Evolutionary conservation across 30 jellyfish, hydroid and myxozoan genomes (phyloP), one percentile per base, ranked within the genome.

Genomic region (Aurelia sp.): DNA sequence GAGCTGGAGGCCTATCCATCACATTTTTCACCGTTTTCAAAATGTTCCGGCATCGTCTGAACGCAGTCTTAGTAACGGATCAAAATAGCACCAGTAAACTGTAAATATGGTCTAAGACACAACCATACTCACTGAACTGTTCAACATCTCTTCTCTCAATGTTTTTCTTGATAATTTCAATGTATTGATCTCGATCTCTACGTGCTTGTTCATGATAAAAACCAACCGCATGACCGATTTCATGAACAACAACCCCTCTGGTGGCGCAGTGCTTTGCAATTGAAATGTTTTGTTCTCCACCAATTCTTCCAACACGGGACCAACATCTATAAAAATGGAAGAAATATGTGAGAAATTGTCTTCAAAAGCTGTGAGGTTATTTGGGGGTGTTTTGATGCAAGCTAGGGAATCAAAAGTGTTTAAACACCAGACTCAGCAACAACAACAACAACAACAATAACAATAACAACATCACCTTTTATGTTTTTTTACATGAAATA

Each of bases 161-260:
- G 91, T 94, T 94, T 5, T 84, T 33, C 31, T 73, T 84, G 71
- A 89, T 51, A 13, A 94, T 81, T 31, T 86, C 72, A 21, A 94
- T 86, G 78, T 89, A 94, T 27, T 61, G 48, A 53, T 94, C 97
- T 30, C 99, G 78, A 55, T 94, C 99, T 64, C 99, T 66, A 48
- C 99, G 83, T 3, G 97, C 85, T 74, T 94, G 99, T 52, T 94
- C 97, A 60, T 94, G 99, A 82, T 95, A 94, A 61, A 94, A 89
- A 0, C 99, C 99, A 48, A 94, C 93, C 9, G 97, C 99, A 79
- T 94, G 99, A 37, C 99, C 99, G 16, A 94, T 94, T 62, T 94
- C 99, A 75, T 94, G 99, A 8, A 94, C 84, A 13, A 89, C 89
- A 15, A 97, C 94, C 3, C 99, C 99, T 22, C 5, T 66, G 57